A percentile compares a stretch with the other conserved stretches of the same genome.
Evolutionary conservation across 2,113 vertebrate genomes (phyloP).

Genomic region (Dipodomys stephensi): DNA sequence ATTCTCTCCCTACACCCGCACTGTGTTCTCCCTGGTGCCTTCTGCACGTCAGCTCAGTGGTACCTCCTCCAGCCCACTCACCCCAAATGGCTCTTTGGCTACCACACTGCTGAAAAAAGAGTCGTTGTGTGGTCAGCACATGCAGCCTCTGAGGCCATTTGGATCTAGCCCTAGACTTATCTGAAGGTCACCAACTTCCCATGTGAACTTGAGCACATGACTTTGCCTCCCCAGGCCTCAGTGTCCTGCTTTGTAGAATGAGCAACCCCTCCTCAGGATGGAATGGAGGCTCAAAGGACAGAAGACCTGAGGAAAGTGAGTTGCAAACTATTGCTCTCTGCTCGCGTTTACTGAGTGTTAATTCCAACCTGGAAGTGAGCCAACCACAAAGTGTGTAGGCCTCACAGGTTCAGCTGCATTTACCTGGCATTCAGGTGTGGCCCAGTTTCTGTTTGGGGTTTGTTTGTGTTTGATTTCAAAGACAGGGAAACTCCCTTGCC

Average conservation of each 20-base stretch:
- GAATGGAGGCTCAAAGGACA: slow-evolving; percentile 30
- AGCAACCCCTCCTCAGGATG: neutral
- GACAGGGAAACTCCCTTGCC: slow-evolving; percentile 47
- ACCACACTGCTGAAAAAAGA: neutral
- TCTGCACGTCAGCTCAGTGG: neutral
- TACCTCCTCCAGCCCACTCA: neutral
- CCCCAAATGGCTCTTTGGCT: neutral
- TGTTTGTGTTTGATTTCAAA: slow-evolving; percentile 72
- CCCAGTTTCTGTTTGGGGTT: slow-evolving; percentile 49
- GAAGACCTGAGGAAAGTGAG: neutral
- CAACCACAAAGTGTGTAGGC: neutral
- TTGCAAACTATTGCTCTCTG: neutral
- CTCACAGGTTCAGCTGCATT: neutral
- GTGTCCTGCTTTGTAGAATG: neutral
- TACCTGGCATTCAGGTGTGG: slow-evolving; percentile 26
- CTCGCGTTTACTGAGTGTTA: neutral
- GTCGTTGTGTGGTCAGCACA: rapidly evolving
- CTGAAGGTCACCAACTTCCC: neutral
- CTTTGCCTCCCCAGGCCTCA: neutral
- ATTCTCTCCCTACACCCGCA: too few species aligned
- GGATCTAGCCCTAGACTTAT: neutral
- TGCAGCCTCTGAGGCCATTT: neutral
- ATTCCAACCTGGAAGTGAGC: neutral
- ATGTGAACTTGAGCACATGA: neutral
- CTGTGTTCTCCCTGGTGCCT: neutral